Evolutionary conservation across 2,888 invertebrate species (phyloP), one percentile per base, ranked within the genome.

Genomic region (Thecophora atra): DNA sequence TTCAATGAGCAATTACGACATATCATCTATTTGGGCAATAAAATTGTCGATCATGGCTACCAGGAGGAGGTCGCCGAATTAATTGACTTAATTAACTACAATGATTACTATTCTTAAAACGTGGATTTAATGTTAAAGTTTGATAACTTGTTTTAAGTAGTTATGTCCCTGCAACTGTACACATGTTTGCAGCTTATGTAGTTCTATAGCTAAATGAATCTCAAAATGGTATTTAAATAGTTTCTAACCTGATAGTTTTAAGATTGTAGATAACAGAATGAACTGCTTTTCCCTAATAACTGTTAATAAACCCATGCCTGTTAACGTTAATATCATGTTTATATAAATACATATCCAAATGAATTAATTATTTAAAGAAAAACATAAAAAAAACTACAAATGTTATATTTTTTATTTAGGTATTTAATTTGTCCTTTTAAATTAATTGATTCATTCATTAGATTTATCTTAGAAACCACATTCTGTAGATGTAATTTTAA

Each of bases 31-130:
- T 77, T 86, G 75, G 86, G 87, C 44, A 83, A 85, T 56, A 87
- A 87, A 77, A 83, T 86, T 64, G 83, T 84, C 15, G 79, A 80
- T 1, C 83, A 83, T 68, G 87, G 86, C 5, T 87, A 87, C 78
- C 87, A 87, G 73, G 83, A 82, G 52, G 85, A 87, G 79, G 84
- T 87, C 73, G 83, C 82, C 66, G 84, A 87, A 77, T 81, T 87
- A 74, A 83, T 87, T 67, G 81, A 81, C 75, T 79, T 86, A 70
- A 82, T 87, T 75, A 86, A 87, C 77, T 85, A 81, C 75, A 87
- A 87, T 79, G 80, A 82, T 70, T 86, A 84, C 73, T 87, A 87
- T 74, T 79, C 76, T 47, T 67, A 75, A 30, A 26, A 42, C n/a
- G 15, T 4, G 19, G 8, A 1, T 19, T n/a, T 30, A 8, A 6